Evolutionary conservation across 2,113 vertebrate genomes (phyloP).

Genomic region (Stomatorhinus ivindoensis): DNA sequence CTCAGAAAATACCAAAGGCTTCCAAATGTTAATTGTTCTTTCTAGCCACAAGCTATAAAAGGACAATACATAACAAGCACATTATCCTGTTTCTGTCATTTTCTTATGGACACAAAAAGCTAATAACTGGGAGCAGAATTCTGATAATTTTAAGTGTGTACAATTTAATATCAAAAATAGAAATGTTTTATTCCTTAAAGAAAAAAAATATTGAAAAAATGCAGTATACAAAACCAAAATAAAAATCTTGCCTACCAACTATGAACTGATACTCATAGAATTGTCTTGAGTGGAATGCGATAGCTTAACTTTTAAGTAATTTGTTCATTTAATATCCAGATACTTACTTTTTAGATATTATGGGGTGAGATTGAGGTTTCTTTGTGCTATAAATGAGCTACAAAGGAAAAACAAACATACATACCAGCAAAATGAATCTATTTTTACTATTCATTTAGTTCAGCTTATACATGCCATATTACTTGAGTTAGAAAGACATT

Average conservation of each 20-base stretch:
- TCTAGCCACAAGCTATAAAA: slow-evolving; percentile 56
- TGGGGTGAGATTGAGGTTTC: not conserved
- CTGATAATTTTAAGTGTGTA: not conserved
- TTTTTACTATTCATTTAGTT: not conserved
- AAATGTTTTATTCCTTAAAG: not conserved
- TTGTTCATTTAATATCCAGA: not conserved
- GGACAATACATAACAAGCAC: slow-evolving; percentile 55
- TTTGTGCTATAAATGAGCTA: not conserved
- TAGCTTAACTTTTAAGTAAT: not conserved
- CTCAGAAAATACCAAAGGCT: slow-evolving; percentile 49
- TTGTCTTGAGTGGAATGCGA: not conserved
- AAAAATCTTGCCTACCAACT: not conserved
- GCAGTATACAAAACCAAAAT: not conserved
- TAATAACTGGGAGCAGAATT: slow-evolving; percentile 36
- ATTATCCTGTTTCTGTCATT: slow-evolving; percentile 50
- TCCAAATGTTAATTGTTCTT: slow-evolving; percentile 54
- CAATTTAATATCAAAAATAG: not conserved
- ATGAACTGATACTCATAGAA: not conserved
- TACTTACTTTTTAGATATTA: not conserved
- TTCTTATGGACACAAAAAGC: slow-evolving; percentile 52
- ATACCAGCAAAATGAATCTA: not conserved
- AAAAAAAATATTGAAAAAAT: not conserved
- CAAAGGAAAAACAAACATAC: not conserved
- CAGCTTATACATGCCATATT: not conserved
- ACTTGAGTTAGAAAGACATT: not conserved